Evolutionary conservation across 2,113 vertebrate species (phyloP), one percentile per base, ranked within the genome.

Genomic region (Apodemus speciosus): DNA sequence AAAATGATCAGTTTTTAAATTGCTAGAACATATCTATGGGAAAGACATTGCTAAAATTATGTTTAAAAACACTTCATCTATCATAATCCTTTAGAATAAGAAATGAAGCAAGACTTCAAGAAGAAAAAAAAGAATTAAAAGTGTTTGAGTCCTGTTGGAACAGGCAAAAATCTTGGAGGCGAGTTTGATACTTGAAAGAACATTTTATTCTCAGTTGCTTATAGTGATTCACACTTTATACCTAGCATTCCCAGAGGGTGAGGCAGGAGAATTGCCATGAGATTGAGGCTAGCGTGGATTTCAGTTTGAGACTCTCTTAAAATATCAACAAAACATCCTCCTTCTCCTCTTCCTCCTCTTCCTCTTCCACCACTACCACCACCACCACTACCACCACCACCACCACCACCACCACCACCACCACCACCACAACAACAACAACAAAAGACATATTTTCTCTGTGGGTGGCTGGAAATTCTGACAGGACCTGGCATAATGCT

Each of bases 31-130:
- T 91, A 87, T 93, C 40, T 80, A 72, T 92, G 53, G 15, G 43
- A 86, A 90, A 75, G 14, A 79, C 16, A 60, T 86, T 77, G 49
- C 38, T 90, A 94, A 64, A 79, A 86, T 96, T 85, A 88, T 49
- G 25, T 62, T 58, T 69, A 85, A 93, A 97, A 49, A 73, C 1
- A 53, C 91, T 35, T 92, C 32, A 88, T 86, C 6, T 10, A 43
- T 90, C 46, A 93, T 40, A 89, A 88, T 46, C 51, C 14, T 80
- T 49, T 85, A 3, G 58, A 90, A 92, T 11, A 88, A 14, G 27
- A 93, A 90, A 92, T 92, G 68, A 83, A 23, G 56, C 53, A 95
- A 49, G n/a, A 80, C 25, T 18, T 86, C 7, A 66, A 92, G 76
- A 72, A 77, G 15, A 53, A 68, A 77, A 92, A 88, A 93, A 75